Evolutionary conservation across 1,140 invertebrate genomes (phyloP).

Genomic region (Mizuhopecten yessoensis): DNA sequence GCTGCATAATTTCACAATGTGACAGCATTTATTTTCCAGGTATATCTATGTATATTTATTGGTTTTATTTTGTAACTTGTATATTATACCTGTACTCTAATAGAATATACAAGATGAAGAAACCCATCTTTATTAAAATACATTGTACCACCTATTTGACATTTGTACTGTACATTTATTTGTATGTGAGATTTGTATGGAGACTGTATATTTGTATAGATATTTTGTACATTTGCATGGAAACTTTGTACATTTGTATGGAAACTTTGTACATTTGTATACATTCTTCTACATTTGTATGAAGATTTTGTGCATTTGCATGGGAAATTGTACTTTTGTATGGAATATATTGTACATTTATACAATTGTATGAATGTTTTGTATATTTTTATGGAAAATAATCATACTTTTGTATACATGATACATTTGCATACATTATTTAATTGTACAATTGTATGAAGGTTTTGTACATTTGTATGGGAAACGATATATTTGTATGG

Average conservation of each 20-base stretch:
- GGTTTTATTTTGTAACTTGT: background rate
- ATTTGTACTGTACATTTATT: background rate
- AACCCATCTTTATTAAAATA: background rate
- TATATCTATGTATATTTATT: background rate
- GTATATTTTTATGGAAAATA: background rate
- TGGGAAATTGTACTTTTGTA: background rate
- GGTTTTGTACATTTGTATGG: background rate
- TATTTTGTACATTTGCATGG: background rate
- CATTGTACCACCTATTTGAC: background rate
- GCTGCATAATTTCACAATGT: background rate
- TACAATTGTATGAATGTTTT: background rate
- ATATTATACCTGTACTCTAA: background rate
- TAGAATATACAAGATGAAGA: no score
- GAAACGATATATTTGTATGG: background rate
- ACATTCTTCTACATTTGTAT: background rate
- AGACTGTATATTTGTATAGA: background rate
- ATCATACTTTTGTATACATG: background rate
- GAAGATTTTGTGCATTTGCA: background rate
- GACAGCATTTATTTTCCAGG: slow-evolving; percentile 1
- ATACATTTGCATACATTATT: background rate
- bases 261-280: background rate
- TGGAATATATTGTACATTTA: background rate
- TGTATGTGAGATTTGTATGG: background rate
- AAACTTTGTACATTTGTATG: background rate
- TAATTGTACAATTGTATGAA: background rate